These are phyloP conservation scores for Onychorhynchus coronatus DNA, from an alignment of 2,113 vertebrate genomes.

Conservation along the genomic window DNA sequence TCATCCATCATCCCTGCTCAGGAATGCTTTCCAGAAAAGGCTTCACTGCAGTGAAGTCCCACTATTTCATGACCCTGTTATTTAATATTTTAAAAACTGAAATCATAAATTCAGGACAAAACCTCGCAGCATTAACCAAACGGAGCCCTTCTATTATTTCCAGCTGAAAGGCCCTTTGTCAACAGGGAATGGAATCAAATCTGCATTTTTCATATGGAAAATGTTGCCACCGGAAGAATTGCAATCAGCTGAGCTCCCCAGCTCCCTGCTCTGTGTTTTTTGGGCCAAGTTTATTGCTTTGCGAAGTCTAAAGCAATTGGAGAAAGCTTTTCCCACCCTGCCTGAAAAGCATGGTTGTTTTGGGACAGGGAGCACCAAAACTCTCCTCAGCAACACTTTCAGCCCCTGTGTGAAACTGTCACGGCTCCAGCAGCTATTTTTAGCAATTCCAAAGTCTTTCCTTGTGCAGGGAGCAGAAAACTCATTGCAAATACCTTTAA, in stretches of 20 bases:
- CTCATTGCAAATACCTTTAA: background rate
- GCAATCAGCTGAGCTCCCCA: background rate
- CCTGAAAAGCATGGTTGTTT: background rate
- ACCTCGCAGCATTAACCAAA: background rate
- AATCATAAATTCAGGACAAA: background rate
- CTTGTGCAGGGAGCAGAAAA: background rate
- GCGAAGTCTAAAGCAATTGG: background rate
- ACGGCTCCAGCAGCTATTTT: background rate
- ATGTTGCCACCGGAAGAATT: background rate
- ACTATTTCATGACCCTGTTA: background rate
- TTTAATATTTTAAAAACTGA: background rate
- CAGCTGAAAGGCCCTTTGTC: background rate
- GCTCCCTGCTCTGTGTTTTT: background rate
- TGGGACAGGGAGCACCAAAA: background rate
- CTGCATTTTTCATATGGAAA: background rate
- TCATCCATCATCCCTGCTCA: background rate
- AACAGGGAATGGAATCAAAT: slow-evolving; percentile 22
- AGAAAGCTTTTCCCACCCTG: background rate
- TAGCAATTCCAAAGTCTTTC: background rate
- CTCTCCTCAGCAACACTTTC: background rate
- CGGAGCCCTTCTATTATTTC: background rate
- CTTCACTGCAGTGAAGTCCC: background rate
- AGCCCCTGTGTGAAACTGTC: background rate
- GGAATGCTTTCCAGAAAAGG: background rate
- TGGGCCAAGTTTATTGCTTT: background rate